Evolutionary conservation across 1,140 invertebrate genomes (phyloP).

Genomic region (Zaprionus vittiger): DNA sequence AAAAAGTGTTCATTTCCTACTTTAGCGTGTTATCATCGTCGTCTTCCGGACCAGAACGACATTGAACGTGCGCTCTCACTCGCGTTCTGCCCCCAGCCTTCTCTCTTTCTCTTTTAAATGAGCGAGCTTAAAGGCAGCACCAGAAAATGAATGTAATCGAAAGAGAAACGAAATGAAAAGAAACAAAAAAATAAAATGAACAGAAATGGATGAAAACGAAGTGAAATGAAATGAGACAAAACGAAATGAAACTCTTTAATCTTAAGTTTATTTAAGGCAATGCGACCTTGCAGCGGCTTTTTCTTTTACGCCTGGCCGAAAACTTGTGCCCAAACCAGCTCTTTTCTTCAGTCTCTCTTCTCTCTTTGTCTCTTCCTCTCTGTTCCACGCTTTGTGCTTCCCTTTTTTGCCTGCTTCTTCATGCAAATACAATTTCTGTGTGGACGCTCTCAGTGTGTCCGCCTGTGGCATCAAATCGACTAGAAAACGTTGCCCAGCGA

Average conservation of each 20-base stretch:
- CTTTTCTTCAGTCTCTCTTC: not conserved
- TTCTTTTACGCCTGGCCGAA: not conserved
- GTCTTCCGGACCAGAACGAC: slow-evolving; percentile 66
- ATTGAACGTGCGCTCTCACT: slow-evolving; percentile 30
- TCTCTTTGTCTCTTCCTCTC: not conserved
- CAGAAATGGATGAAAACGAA: slow-evolving; percentile 5
- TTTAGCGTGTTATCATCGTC: slow-evolving; percentile 72
- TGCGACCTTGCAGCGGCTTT: not conserved
- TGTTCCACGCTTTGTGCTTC: not conserved
- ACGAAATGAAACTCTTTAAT: slow-evolving; percentile 27
- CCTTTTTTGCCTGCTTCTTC: slow-evolving; percentile 27
- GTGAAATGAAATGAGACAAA: slow-evolving; percentile 18
- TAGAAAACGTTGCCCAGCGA: slow-evolving; percentile 56
- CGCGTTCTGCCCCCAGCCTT: not conserved
- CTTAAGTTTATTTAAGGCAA: slow-evolving; percentile 4
- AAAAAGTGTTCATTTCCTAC: slow-evolving; percentile 80
- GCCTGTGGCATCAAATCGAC: slow-evolving; percentile 70
- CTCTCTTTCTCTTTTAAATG: slow-evolving; percentile 36
- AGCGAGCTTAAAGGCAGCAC: slow-evolving; percentile 35
- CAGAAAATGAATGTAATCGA: slow-evolving; percentile 20
- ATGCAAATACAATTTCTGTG: slow-evolving; percentile 77
- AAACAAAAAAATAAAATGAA: slow-evolving; percentile 14
- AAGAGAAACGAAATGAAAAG: slow-evolving; percentile 19
- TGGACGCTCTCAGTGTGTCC: slow-evolving; percentile 32
- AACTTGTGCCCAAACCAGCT: not conserved